Base-by-base conservation (phyloP, 2,797 vertebrate species). In the Euthynnus affinis region DNA sequence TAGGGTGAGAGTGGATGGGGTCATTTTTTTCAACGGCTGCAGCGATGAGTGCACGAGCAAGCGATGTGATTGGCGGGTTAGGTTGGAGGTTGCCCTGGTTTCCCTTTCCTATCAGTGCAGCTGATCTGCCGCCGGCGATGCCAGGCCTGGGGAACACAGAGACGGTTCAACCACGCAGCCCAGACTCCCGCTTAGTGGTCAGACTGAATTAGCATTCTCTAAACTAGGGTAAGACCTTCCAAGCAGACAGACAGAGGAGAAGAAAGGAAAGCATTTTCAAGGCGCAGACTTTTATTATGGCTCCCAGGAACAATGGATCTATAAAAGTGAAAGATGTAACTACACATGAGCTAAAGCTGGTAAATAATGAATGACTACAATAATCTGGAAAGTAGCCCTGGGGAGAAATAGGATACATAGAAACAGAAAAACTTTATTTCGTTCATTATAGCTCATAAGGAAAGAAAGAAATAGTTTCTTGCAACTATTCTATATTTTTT, bases 151-250 rank as follows among this genome's bases (percentile, higher is more conserved):
- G 78, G 85, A 88, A 89, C 90, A 87, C 85, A 77, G 87, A 88
- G 86, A 85, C 89, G 80, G 89, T 93, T 93, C 89, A 92, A 88
- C 88, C 88, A 75, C 88, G 37, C 84, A 81, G 85, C 86, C 79
- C 82, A 87, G 87, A 77, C 89, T 90, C 88, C 90, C 60, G 88
- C 90, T 92, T 64, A 65, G 88, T 83, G 90, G 91, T 94, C 93
- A 91, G 80, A 91, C 74, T 51, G 89, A 84, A 93, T 94, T 93
- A 94, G 86, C 89, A 84, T 93, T 92, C 88, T 80, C 80, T 67
- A 69, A 91, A 90, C 72, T 87, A 82, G 90, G 84, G 68, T 90
- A 81, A 78, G 76, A 91, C 84, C 85, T 89, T 87, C 75, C 23
- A 60, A 82, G 78, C 64, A 81, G 76, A 76, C 81, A 85, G 80